These are phyloP conservation scores for Drosophila melanosoma DNA, from an alignment of 2,888 invertebrate species.

Conservation along the genomic window DNA sequence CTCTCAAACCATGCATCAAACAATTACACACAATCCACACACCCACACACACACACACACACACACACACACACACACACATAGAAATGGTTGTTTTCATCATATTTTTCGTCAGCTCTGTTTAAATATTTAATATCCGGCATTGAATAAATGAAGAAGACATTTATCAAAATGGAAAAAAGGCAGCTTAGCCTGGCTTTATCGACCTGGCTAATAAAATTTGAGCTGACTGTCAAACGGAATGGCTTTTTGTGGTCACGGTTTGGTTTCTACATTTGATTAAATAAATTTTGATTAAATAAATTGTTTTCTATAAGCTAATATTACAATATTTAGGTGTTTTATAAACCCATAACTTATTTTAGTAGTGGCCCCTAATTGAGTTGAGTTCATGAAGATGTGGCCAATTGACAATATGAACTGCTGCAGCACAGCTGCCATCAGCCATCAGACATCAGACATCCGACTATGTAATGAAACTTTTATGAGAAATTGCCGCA, in stretches of 20 bases:
- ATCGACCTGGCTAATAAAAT: background rate
- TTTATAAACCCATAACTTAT: background rate
- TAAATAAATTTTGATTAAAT: background rate
- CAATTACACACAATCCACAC: background rate
- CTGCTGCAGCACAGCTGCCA: constrained; percentile 5
- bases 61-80: background rate
- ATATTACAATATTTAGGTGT: background rate
- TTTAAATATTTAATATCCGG: background rate
- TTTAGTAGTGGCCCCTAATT: constrained; percentile 20
- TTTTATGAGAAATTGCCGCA: constrained; percentile 63
- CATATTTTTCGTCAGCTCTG: background rate
- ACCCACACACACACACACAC: background rate
- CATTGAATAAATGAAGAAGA: background rate
- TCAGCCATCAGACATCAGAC: constrained; percentile 1
- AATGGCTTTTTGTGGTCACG: background rate
- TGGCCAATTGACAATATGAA: background rate
- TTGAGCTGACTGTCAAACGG: background rate
- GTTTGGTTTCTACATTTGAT: background rate
- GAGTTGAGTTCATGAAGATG: constrained; percentile 12
- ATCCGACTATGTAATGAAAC: constrained; percentile 53
- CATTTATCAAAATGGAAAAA: too few relatives aligned
- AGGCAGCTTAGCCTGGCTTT: background rate
- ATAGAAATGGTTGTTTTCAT: background rate
- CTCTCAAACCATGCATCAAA: background rate
- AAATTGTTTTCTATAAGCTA: background rate